A percentile compares a stretch with the other conserved stretches of the same genome.
Evolutionary conservation across 2,888 invertebrate species (phyloP).

Genomic region (Entomobrya proxima): DNA sequence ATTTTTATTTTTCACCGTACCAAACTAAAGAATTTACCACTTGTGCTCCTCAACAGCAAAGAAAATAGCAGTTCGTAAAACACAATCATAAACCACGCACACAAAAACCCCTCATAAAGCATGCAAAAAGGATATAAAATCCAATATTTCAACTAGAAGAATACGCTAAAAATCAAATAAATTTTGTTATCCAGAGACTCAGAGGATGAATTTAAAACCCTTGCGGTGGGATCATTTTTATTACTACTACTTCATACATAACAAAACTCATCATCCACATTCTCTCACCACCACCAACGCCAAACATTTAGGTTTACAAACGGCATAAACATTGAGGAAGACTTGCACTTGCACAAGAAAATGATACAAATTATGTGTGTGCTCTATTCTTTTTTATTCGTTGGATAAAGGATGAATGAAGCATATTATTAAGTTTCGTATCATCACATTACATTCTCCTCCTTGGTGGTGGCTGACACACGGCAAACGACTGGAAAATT

Average conservation of each 20-base stretch:
- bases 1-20: no score
- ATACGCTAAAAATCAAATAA: slow-evolving; percentile 30
- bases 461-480: slow-evolving; percentile 39
- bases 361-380: neutral
- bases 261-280: neutral
- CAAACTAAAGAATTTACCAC: no score
- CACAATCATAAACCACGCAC: no score
- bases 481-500: slow-evolving; percentile 37
- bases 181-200: slow-evolving; percentile 1
- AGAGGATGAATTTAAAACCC: slow-evolving; percentile 9
- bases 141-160: slow-evolving; percentile 66
- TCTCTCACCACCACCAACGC: neutral
- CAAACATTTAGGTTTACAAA: neutral
- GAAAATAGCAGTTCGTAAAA: no score
- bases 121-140: slow-evolving; percentile 69
- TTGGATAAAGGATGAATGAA: slow-evolving; percentile 31
- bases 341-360: neutral
- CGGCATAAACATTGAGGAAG: no score
- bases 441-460: slow-evolving; percentile 43
- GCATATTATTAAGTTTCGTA: slow-evolving; percentile 46
- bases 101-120: no score
- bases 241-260: neutral
- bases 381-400: neutral
- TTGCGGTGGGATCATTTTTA: neutral
- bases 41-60: no score